These are phyloP conservation scores for Mus pahari DNA, from an alignment of 2,113 vertebrate species.

Conservation along the genomic window DNA sequence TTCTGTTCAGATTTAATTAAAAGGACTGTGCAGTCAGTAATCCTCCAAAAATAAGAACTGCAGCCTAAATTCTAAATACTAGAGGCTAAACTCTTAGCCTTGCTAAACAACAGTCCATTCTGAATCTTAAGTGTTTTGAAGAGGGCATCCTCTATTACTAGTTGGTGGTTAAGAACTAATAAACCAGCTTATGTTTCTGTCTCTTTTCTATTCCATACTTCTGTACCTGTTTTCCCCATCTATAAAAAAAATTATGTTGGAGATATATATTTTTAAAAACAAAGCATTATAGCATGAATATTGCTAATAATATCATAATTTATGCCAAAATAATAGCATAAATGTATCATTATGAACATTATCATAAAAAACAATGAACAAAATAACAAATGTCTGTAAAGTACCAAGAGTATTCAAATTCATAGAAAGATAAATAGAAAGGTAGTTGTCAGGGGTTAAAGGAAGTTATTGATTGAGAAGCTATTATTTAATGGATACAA, in stretches of 20 bases:
- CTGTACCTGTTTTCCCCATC: not conserved
- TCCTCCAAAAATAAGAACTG: not conserved
- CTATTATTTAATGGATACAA: not conserved
- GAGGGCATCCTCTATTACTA: not conserved
- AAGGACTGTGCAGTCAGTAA: not conserved
- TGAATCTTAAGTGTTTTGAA: not conserved
- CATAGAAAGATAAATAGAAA: not conserved
- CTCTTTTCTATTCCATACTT: not conserved
- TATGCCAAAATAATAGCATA: not conserved
- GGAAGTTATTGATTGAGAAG: not conserved
- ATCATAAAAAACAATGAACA: not conserved
- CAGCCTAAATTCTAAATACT: not conserved
- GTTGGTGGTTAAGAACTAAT: not conserved
- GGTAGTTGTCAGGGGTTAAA: not conserved
- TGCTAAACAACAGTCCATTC: not conserved
- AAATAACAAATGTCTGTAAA: conserved; percentile 14
- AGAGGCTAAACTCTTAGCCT: not conserved
- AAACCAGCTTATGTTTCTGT: not conserved
- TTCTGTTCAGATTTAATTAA: not conserved
- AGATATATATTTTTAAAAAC: not conserved
- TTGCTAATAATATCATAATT: not conserved
- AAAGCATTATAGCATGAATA: not conserved
- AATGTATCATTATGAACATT: not conserved
- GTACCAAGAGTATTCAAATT: not conserved
- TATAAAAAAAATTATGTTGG: not conserved